These are phyloP conservation scores for Ephestia elutella DNA, from an alignment of 1,140 invertebrate species.

Conservation along the genomic window DNA sequence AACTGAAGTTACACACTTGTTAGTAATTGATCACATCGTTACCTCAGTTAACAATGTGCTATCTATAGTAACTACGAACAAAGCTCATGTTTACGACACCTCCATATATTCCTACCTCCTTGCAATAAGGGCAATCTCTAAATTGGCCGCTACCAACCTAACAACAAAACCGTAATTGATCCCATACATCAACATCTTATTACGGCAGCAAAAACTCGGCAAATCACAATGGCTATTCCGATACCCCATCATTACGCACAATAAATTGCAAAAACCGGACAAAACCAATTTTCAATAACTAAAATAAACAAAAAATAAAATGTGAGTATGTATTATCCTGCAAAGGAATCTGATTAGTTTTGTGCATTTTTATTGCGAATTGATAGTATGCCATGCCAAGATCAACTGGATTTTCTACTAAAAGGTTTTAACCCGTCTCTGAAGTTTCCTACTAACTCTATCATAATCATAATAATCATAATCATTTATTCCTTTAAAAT, in stretches of 20 bases:
- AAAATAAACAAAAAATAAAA: slow-evolving; percentile 29
- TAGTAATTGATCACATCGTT: neutral
- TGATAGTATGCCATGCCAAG: too few species aligned
- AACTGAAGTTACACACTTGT: too few species aligned
- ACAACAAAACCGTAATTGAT: slow-evolving; percentile 12
- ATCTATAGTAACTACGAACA: too few species aligned
- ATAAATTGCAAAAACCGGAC: slow-evolving; percentile 43
- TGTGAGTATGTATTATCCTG: too few species aligned
- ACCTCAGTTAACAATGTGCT: too few species aligned
- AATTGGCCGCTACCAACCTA: neutral
- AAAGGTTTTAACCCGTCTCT: too few species aligned
- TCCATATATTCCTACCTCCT: neutral
- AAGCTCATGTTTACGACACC: neutral
- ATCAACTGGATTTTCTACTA: too few species aligned
- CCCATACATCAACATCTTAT: slow-evolving; percentile 35
- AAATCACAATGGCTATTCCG: slow-evolving; percentile 18
- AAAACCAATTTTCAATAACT: slow-evolving; percentile 44
- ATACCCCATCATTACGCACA: slow-evolving; percentile 49
- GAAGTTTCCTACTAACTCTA: too few species aligned
- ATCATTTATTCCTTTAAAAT: too few species aligned
- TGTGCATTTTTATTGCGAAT: too few species aligned
- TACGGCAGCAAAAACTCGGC: slow-evolving; percentile 22
- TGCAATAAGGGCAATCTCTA: neutral
- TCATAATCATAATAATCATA: too few species aligned
- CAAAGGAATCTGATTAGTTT: too few species aligned